phyloP scores from a whole-genome alignment of 2,797 vertebrate species.

The Graptemys geographica region DNA sequence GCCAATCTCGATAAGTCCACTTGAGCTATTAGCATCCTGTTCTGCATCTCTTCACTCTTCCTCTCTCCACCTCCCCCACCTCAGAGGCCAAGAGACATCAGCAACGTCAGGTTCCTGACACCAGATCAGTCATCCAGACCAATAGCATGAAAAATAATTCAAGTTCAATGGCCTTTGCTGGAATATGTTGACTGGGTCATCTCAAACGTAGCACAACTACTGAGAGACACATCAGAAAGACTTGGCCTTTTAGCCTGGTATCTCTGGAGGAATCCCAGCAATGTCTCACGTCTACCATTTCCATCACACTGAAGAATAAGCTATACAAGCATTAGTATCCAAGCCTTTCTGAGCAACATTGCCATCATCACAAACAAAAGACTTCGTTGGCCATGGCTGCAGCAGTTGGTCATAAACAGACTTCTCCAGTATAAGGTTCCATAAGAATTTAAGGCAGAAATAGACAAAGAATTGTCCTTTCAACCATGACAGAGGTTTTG shows the following conservation, averaged over 20 bases:
- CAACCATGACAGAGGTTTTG: not conserved
- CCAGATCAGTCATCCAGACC: fast-evolving
- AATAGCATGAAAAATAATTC: not conserved
- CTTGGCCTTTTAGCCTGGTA: not conserved
- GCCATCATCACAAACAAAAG: not conserved
- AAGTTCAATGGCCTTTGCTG: not conserved
- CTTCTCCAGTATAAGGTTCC: not conserved
- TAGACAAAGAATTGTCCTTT: not conserved
- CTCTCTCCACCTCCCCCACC: not conserved
- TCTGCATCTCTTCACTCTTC: not conserved
- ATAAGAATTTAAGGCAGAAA: not conserved
- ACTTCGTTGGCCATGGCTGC: not conserved
- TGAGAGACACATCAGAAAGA: not conserved
- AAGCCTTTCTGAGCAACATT: not conserved
- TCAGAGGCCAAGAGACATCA: not conserved
- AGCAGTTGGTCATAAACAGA: not conserved
- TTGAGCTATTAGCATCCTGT: not conserved
- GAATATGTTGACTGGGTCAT: not conserved
- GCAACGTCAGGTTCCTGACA: fast-evolving
- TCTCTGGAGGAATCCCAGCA: not conserved
- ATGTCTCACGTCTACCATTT: not conserved
- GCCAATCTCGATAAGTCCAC: not conserved
- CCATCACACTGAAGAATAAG: not conserved
- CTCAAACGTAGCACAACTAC: not conserved
- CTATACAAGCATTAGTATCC: not conserved